Base-by-base conservation (phyloP, 2,888 invertebrate species). In the Synergus itoensis region DNA sequence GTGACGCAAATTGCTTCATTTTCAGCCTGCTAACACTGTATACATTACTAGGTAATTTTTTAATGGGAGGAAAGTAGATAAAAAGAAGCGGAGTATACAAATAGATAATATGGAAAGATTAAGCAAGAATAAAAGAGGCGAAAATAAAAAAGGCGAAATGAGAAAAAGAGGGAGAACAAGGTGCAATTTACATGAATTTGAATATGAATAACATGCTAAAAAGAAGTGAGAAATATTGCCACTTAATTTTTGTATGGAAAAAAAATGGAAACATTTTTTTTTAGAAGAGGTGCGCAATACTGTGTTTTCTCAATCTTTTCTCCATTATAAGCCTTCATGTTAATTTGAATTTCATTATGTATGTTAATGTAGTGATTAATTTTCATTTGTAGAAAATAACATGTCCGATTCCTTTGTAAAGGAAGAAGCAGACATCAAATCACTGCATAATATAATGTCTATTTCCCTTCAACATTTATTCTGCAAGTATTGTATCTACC, bases 1-100 rank as follows among this genome's bases (percentile, higher is more conserved):
- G 67, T 69, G 67, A 69, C 67, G 45, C 45, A 69, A 69, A 69
- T 69, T 69, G 45, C 67, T 69, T 69, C 16, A 69, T 69, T 69
- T 69, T 8, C 28, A 69, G 21, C 8, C 16, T 11, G 45, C 45
- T 48, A 12, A 69, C 45, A 67, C n/a, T 41, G 43, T 45, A 21
- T 8, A 69, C 16, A 45, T 21, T 67, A 4, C 28, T 18, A 21
- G 67, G 45, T 67, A 45, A 28, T 12, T 45, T 21, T 43, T 45
- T 67, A 4, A 16, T 48, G 4, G 16, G 1, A 16, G 16, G 1
- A 48, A 48, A 5, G 48, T 4, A 48, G 16, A 48, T 48, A 48
- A 48, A 48, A 14, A 4, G 4, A 48, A 5, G 16, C 16, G 16
- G 48, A 48, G 16, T 16, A 16, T 48, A 5, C 0, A 16, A 48